Conservation (phyloP, 2,113 vertebrate species). For the Furnarius figulus region DNA sequence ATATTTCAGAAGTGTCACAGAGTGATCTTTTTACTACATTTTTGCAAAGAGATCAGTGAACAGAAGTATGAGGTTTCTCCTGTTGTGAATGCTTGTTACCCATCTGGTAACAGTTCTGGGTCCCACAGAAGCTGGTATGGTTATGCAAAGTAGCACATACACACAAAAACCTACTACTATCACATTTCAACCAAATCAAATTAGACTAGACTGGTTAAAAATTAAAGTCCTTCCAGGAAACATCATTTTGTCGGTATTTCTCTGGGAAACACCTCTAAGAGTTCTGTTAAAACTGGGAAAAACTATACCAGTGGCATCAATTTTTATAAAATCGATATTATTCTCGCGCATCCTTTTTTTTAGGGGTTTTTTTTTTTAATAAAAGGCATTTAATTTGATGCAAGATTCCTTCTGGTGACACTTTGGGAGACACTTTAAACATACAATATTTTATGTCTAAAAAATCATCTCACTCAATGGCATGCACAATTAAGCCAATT, state of each 20-base stretch:
- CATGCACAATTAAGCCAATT: background rate
- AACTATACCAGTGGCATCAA: background rate
- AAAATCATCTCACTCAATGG: background rate
- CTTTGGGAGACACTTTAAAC: background rate
- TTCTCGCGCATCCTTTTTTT: background rate
- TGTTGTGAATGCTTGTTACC: background rate
- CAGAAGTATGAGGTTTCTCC: background rate
- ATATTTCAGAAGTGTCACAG: background rate
- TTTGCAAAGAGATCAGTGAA: background rate
- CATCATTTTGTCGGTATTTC: background rate
- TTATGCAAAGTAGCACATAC: background rate
- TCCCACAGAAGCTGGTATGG: background rate
- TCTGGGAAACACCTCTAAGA: background rate
- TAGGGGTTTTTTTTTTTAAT: background rate
- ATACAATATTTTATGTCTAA: background rate
- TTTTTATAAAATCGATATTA: background rate
- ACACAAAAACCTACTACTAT: background rate
- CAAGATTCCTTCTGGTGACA: background rate
- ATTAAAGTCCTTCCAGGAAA: background rate
- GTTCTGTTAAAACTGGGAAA: background rate
- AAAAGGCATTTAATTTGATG: background rate
- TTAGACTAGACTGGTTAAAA: background rate
- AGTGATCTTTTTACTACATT: background rate
- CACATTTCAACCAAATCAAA: background rate
- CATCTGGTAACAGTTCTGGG: background rate